Evolutionary conservation across 2,888 invertebrate genomes (phyloP), one percentile per base, ranked within the genome.

Genomic region (Callinectes sapidus): DNA sequence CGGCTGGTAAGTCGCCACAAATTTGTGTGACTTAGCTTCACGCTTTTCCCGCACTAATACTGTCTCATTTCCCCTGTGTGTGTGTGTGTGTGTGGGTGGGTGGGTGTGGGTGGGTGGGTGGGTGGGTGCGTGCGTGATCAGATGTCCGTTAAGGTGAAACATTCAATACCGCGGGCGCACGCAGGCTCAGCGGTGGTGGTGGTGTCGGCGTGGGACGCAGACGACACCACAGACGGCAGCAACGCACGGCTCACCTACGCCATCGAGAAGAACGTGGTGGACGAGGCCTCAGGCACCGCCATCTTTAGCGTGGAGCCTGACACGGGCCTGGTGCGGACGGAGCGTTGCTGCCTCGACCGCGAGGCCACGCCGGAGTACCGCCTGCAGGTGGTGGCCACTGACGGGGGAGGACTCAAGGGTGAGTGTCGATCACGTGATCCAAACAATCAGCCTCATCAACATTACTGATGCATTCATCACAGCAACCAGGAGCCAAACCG

Each of bases 361-460:
- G 99, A 99, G 96, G 97, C 98, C 95, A 98, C 98, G 5, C 98
- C 98, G 28, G 98, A 98, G 96, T 99, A 99, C 96, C 98, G 98
- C 42, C 98, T 99, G 97, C 98, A 98, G 96, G 98, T 98, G 95
- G 98, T 98, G 90, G 98, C 98, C n/a, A 98, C 98, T 96, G 98
- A 98, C 96, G 98, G 98, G 95, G 98, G 98, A 90, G 98, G 98
- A 95, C 96, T 98, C 95, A 98, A 98, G 96, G 97, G 99, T 96
- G 81, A 81, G 95, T 66, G 77, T 66, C 18, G 61, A 2, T 18
- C 5, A 61, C 61, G 18, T 61, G 61, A 16, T 61, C 0, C 18
- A 61, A 61, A 23, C 18, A 16, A 10, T 55, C 61, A 61, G 61
- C 61, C 61, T 18, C 61, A 23, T 61, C 61, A 61, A 61, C 16